Base-by-base conservation (phyloP, 1,140 invertebrate genomes). In the Heliconius hermathena region DNA sequence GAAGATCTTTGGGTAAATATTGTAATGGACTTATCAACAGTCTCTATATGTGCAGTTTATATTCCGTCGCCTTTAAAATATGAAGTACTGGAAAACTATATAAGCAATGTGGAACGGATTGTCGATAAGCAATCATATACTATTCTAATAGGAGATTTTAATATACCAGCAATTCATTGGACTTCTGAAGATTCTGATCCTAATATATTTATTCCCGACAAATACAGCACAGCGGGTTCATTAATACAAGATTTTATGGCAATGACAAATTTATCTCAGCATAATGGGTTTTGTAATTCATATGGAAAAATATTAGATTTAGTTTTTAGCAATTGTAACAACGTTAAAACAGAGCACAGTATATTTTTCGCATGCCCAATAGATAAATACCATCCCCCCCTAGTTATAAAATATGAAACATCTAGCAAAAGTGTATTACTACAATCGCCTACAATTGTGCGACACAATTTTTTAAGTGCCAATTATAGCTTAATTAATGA, bases 231-330 rank as follows among this genome's bases (percentile, higher is more conserved):
- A 36, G 41, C 13, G 33, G 8, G 29, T 36, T 2, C 77, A 33
- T 46, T 82, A 70, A 49, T 82, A 20, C 71, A 79, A 49, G 84
- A 83, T 80, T 85, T 85, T n/a, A 82, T 80, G 29, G 74, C 81
- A 26, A 6, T 82, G 2, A 81, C 80, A 33, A 82, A 70, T 60
- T 52, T 85, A n/a, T 74, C 38, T 54, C 84, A 85, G 22, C 78
- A 73, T 77, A 85, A 85, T 82, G 41, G 33, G 29, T 36, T 83
- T 16, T 33, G 46, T 54, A 81, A 83, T 78, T 52, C 72, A 29
- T 79, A 74, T 71, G 73, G 73, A 70, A 79, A 75, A 29, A 75
- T 75, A 13, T 49, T 79, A 33, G 57, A 74, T 71, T 33, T 74
- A 8, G 33, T 78, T 73, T 73, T 78, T 38, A 78, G 71, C 52